Evolutionary conservation across 2,113 vertebrate species (phyloP).

Genomic region (Larimichthys crocea): DNA sequence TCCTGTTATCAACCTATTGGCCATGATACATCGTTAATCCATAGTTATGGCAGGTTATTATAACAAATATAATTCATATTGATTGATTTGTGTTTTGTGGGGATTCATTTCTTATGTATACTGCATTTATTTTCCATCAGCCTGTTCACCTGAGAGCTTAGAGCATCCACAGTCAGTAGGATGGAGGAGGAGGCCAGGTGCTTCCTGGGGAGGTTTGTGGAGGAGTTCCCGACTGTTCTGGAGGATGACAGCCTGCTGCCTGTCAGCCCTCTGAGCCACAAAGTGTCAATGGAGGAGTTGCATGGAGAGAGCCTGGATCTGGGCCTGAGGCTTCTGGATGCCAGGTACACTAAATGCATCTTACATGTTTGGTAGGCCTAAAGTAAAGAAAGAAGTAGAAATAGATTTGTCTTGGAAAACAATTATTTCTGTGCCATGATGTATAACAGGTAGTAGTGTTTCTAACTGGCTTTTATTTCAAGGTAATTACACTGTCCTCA

Average conservation of each 20-base stretch:
- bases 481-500: no score
- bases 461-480: no score
- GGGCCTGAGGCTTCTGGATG: slow-evolving; percentile 82
- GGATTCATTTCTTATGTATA: not conserved
- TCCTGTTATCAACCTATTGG: no score
- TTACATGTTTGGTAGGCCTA: not conserved
- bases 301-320: slow-evolving; percentile 87
- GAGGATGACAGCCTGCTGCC: slow-evolving; percentile 80
- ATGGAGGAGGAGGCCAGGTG: slow-evolving; percentile 66
- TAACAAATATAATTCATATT: not conserved
- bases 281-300: slow-evolving; percentile 84
- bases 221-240: slow-evolving; percentile 84
- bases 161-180: slow-evolving; percentile 21
- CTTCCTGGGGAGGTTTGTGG: slow-evolving; percentile 83
- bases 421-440: no score
- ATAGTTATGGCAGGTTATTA: not conserved
- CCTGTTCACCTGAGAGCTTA: slow-evolving; percentile 7
- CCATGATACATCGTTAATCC: no score
- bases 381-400: not conserved
- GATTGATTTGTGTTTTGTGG: not conserved
- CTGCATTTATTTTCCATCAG: not conserved
- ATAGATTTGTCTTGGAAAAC: no score
- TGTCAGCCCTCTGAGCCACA: slow-evolving; percentile 73
- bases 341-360: slow-evolving; percentile 76
- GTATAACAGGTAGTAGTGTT: no score